phyloP scores from a whole-genome alignment of 2,888 invertebrate genomes.

The Incurvaria masculella region DNA sequence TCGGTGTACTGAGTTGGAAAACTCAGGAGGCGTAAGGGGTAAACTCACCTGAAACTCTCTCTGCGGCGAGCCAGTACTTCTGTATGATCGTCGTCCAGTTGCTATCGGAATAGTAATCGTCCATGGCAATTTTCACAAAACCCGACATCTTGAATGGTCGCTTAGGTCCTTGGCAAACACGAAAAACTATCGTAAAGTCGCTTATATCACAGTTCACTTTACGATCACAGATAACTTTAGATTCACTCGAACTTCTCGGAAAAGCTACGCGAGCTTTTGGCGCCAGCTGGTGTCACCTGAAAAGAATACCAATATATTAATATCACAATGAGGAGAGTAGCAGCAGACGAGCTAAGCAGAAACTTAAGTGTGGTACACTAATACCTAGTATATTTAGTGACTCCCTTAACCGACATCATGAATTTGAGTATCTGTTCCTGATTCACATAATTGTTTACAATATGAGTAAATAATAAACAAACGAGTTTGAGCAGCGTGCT shows the following conservation, averaged over 20 bases:
- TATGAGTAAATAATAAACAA: background rate
- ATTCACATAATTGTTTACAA: background rate
- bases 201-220: slow-evolving; percentile 27
- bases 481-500: background rate
- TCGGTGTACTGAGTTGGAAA: no score
- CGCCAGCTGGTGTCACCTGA: slow-evolving; percentile 43
- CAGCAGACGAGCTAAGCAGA: background rate
- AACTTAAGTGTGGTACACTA: no score
- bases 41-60: slow-evolving; percentile 75
- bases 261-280: slow-evolving; percentile 24
- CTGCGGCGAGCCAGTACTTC: slow-evolving; percentile 68
- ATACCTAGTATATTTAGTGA: no score
- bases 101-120: slow-evolving; percentile 60
- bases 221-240: slow-evolving; percentile 17
- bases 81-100: slow-evolving; percentile 64
- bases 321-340: background rate
- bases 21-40: no score
- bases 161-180: background rate
- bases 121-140: slow-evolving; percentile 64
- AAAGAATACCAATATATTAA: slow-evolving; percentile 22
- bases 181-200: slow-evolving; percentile 14
- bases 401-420: no score
- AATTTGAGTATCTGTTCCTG: no score
- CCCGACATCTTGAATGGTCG: slow-evolving; percentile 53
- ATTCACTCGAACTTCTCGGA: slow-evolving; percentile 1